Evolutionary conservation across 2,113 vertebrate genomes (phyloP).

Genomic region (Gallinago media): DNA sequence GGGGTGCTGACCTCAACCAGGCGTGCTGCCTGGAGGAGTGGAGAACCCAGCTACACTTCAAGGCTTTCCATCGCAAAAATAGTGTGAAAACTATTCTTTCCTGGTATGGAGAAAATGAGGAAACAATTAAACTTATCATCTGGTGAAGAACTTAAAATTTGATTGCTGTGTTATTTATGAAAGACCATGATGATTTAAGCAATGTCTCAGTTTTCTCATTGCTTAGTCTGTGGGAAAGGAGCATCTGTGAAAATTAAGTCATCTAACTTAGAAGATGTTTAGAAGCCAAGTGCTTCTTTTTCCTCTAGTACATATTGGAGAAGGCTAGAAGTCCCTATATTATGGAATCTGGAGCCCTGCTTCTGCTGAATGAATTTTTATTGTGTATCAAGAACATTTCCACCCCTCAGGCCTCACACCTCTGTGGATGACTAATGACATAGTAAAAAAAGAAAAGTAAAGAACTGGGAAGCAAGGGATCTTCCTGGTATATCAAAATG

Average conservation of each 20-base stretch:
- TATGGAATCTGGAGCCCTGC: not conserved
- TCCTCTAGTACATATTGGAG: not conserved
- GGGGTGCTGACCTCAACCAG: not conserved
- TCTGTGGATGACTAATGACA: not conserved
- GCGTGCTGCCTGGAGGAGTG: not conserved
- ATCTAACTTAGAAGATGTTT: not conserved
- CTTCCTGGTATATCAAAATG: not conserved
- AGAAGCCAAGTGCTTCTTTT: not conserved
- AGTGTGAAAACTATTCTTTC: not conserved
- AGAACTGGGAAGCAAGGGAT: not conserved
- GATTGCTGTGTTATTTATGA: not conserved
- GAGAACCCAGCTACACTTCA: not conserved
- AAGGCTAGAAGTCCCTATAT: fast-evolving
- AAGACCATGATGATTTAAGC: not conserved
- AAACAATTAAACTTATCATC: not conserved
- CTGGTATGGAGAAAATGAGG: not conserved
- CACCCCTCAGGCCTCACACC: not conserved
- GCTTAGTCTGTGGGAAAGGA: not conserved
- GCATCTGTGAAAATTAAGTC: not conserved
- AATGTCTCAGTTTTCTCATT: not conserved
- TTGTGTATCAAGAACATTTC: not conserved
- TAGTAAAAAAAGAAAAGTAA: not conserved
- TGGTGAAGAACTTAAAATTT: not conserved
- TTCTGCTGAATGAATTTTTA: not conserved
- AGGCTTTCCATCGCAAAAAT: not conserved